Conservation (phyloP, 2,888 invertebrate species). For the Bimastos eiseni region DNA sequence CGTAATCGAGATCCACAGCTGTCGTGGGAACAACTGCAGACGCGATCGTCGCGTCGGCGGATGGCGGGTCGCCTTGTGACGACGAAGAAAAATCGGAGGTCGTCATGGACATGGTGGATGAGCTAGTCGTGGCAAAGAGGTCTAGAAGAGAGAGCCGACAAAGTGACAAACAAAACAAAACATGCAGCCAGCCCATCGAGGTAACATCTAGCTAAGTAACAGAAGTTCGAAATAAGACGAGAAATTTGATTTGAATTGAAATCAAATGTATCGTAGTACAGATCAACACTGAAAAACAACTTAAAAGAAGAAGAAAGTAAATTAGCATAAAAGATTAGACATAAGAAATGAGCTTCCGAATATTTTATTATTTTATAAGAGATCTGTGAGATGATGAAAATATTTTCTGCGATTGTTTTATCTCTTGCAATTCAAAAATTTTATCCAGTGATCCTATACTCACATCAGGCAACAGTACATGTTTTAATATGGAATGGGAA, state of each 20-base stretch:
- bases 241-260: not conserved
- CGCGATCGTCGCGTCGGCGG: not conserved
- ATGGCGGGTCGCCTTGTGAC: not conserved
- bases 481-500: not conserved
- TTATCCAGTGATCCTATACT: not conserved
- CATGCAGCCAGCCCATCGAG: not conserved
- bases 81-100: not conserved
- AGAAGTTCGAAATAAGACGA: not conserved
- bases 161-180: not conserved
- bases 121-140: constrained; percentile 20
- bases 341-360: not conserved
- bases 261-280: not conserved
- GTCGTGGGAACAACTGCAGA: not conserved
- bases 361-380: too few relatives aligned
- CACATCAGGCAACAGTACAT: not conserved
- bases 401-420: not conserved
- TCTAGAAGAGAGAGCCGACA: not conserved
- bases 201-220: not conserved
- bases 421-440: not conserved
- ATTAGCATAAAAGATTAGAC: not conserved
- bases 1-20: not conserved
- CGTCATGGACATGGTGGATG: not conserved
- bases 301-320: not conserved
- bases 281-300: not conserved
- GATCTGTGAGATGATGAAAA: not conserved